phyloP scores from a whole-genome alignment of 1,140 invertebrate genomes.

The Drosophila punjabiensis region DNA sequence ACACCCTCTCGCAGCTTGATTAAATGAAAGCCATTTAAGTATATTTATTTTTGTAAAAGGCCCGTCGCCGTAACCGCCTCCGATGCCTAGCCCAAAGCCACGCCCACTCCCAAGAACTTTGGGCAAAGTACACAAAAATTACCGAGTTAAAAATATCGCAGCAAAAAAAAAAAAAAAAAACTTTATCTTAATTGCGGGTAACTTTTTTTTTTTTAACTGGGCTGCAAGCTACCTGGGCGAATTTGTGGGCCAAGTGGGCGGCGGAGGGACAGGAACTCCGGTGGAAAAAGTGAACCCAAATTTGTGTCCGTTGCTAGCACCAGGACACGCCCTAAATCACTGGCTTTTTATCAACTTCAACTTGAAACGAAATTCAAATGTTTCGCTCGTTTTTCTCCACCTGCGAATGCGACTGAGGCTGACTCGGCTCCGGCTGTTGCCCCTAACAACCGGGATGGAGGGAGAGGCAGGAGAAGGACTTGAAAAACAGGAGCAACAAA shows the following conservation, averaged over 20 bases:
- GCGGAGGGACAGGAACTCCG: constrained; percentile 1
- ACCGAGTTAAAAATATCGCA: constrained; percentile 44
- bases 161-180: constrained; percentile 31
- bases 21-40: constrained; percentile 20
- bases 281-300: constrained; percentile 54
- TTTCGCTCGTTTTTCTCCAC: constrained; percentile 54
- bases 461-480: not conserved
- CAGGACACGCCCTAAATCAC: constrained; percentile 71
- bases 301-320: constrained; percentile 51
- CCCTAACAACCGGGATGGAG: constrained; percentile 56
- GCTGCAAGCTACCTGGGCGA: constrained; percentile 8
- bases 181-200: constrained; percentile 62
- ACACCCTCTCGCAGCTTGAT: constrained; percentile 16
- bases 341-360: constrained; percentile 80
- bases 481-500: constrained; percentile 4
- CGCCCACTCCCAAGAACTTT: constrained; percentile 35
- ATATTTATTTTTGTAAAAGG: constrained; percentile 22
- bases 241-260: constrained; percentile 4
- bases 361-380: constrained; percentile 81
- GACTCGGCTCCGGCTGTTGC: constrained; percentile 48
- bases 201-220: constrained; percentile 46
- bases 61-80: not conserved
- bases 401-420: constrained; percentile 32
- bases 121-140: constrained; percentile 53
- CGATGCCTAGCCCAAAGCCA: not conserved